Percentiles rank a stretch among this genome's conserved stretches.
Conservation (phyloP, 2,797 vertebrate species). For the Scleropages formosus region DNA sequence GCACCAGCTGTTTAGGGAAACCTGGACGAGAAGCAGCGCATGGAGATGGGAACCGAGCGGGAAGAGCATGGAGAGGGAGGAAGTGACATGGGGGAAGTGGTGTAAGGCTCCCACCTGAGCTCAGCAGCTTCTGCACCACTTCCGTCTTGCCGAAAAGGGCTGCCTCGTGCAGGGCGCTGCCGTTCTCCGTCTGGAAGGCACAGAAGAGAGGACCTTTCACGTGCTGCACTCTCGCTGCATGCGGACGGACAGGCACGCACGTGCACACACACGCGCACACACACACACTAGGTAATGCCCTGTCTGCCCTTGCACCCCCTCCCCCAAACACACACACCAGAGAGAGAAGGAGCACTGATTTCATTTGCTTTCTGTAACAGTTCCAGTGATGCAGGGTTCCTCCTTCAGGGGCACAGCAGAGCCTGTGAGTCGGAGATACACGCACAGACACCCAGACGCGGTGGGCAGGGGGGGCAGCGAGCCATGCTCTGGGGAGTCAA, state of each 20-base stretch:
- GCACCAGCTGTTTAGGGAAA: not conserved
- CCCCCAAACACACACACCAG: not conserved
- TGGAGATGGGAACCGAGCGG: not conserved
- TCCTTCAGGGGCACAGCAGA: not conserved
- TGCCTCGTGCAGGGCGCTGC: conserved; percentile 97
- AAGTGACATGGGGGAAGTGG: no score
- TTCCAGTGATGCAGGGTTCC: not conserved
- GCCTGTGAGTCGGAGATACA: not conserved
- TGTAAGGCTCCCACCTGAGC: conserved; percentile 76
- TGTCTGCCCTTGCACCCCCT: not conserved
- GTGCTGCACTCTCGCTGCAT: no score
- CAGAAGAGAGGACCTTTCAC: conserved; percentile 30
- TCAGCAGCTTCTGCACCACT: conserved; percentile 93
- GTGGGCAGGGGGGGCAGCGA: not conserved
- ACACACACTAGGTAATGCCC: no score
- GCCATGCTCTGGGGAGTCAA: not conserved
- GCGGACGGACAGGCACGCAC: not conserved
- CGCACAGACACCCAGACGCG: not conserved
- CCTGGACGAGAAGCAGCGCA: not conserved
- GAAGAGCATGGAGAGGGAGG: not conserved
- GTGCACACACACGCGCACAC: not conserved
- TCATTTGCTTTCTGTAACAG: not conserved
- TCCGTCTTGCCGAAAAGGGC: conserved; percentile 95
- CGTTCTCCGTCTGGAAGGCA: conserved; percentile 91
- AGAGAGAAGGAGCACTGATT: not conserved